Evolutionary conservation across 2,888 invertebrate genomes (phyloP).

Genomic region (Eupithecia subfuscata): DNA sequence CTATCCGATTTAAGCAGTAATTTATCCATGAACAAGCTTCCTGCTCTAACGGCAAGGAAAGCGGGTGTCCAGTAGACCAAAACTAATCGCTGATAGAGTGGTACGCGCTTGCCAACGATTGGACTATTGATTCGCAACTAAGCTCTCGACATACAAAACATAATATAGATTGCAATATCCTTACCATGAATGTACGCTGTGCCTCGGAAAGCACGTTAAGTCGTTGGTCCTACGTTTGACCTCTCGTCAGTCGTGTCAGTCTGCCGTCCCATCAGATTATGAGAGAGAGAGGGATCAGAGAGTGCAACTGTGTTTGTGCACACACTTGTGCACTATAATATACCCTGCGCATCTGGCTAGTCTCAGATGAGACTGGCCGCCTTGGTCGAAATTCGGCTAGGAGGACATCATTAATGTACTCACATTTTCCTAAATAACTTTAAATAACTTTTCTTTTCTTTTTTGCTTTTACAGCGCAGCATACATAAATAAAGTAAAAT

Average conservation of each 20-base stretch:
- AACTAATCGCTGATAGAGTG: constrained; percentile 82
- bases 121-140: constrained; percentile 74
- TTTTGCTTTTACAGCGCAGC: neutral
- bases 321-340: too few relatives aligned
- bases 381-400: too few relatives aligned
- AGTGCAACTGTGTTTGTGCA: too few relatives aligned
- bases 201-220: too few relatives aligned
- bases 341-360: too few relatives aligned
- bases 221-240: too few relatives aligned
- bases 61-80: constrained; percentile 76
- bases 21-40: constrained; percentile 57
- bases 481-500: neutral
- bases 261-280: too few relatives aligned
- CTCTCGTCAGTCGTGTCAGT: too few relatives aligned
- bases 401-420: too few relatives aligned
- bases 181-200: constrained; percentile 10
- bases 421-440: neutral
- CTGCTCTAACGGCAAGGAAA: constrained; percentile 63
- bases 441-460: too few relatives aligned
- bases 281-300: too few relatives aligned
- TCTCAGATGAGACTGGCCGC: too few relatives aligned
- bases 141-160: constrained; percentile 49
- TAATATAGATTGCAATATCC: constrained; percentile 37
- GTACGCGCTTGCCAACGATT: constrained; percentile 76
- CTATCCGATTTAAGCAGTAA: constrained; percentile 54